Evolutionary conservation across 2,888 invertebrate species (phyloP), one percentile per base, ranked within the genome.

Genomic region (Polyploca ridens): DNA sequence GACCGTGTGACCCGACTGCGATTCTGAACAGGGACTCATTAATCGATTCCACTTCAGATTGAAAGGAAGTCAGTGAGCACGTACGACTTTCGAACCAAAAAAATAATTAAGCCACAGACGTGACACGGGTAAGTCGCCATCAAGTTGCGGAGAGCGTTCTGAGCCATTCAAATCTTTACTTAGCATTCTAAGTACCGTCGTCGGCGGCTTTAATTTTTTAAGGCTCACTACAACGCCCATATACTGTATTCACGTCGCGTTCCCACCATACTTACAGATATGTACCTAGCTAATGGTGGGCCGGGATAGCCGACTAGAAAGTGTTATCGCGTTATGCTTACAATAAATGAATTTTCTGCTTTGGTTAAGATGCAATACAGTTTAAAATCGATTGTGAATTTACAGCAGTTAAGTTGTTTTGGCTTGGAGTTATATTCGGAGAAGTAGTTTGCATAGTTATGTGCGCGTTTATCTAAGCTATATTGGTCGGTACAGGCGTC

Each of bases 401-500:
- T 5, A 58, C 33, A 44, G 66, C 41, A 71, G 74, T 83, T 89
- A 74, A 60, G 85, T 73, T 75, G 70, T 86, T 78, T 71, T 72
- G 69, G 63, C 35, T 38, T 41, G 65, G 64, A 27, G 27, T 33
- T 62, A 57, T 54, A 65, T 71, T 72, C 65, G 68, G 78, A 82
- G 84, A 85, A 88, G 88, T 89, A 90, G 90, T 91, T 91, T 91
- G 89, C 89, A 91, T 91, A 90, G 90, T 85, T 90, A 91, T 90
- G 89, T 90, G 84, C 80, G 77, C 87, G 88, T 90, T 90, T 91
- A 91, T 90, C 90, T 90, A 88, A 90, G 89, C 85, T 88, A 86
- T 88, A 89, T 90, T 85, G 85, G 86, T 82, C 70, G 80, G 84
- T 83, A 82, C 82, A 84, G 84, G 77, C 82, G 81, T 75, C 73